Evolutionary conservation across 1,140 invertebrate genomes (phyloP).

Genomic region (Stegodyphus dumicola): DNA sequence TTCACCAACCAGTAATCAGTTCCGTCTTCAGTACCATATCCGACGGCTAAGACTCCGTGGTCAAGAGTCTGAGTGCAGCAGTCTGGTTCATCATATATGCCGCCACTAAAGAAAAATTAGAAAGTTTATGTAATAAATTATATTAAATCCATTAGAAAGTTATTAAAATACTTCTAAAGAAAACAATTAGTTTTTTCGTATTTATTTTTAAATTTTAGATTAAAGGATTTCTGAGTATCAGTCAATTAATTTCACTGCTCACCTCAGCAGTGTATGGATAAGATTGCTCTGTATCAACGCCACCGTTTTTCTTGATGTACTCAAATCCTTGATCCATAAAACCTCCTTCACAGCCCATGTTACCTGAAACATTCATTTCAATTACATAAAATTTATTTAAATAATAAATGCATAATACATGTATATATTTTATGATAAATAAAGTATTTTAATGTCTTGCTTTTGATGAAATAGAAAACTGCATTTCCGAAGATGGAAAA

Average conservation of each 20-base stretch:
- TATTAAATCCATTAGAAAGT: not conserved
- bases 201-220: not conserved
- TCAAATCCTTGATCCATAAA: constrained; percentile 90
- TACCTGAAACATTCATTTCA: constrained; percentile 72
- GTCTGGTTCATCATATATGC: constrained; percentile 76
- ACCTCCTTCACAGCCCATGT: constrained; percentile 95
- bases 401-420: no score
- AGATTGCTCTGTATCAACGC: constrained; percentile 89
- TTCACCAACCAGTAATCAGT: constrained; percentile 87
- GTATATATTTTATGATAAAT: no score
- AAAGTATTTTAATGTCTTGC: no score
- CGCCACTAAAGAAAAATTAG: constrained; percentile 68
- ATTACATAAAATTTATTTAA: no score
- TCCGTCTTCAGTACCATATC: constrained; percentile 80
- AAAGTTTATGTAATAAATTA: not conserved
- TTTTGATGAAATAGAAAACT: no score
- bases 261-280: constrained; percentile 87
- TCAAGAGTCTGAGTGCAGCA: constrained; percentile 81
- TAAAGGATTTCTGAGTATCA: no score
- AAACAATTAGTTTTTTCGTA: not conserved
- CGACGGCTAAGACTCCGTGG: constrained; percentile 88
- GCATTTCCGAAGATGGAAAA: no score
- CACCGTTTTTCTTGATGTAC: constrained; percentile 90
- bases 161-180: not conserved
- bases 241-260: not conserved